A percentile compares a stretch with the other conserved stretches of the same genome.
phyloP scores from a whole-genome alignment of 2,888 invertebrate species.

The Pammene aurita region DNA sequence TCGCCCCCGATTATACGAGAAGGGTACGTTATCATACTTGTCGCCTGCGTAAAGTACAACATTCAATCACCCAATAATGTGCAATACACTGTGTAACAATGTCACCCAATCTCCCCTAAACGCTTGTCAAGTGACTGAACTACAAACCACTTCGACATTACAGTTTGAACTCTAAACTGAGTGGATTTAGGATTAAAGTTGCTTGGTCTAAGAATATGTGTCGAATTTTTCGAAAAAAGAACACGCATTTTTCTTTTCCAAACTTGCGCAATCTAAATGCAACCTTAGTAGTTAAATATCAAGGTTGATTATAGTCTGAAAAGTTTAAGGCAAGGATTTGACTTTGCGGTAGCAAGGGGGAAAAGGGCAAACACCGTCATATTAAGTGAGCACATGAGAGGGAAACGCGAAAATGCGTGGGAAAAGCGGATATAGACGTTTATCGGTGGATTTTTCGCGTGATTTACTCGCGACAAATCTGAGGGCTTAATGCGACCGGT shows the following conservation, averaged over 20 bases:
- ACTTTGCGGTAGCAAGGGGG: slow-evolving; percentile 63
- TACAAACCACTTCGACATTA: slow-evolving; percentile 36
- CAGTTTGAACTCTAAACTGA: slow-evolving; percentile 48
- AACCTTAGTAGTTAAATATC: slow-evolving; percentile 40
- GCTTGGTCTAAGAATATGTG: slow-evolving; percentile 39
- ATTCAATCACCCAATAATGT: slow-evolving; percentile 83
- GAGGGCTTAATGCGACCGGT: slow-evolving; percentile 67
- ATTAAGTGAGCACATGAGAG: slow-evolving; percentile 84
- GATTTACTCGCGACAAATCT: slow-evolving; percentile 81
- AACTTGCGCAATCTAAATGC: neutral
- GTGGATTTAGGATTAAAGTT: neutral
- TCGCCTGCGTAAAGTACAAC: slow-evolving; percentile 73
- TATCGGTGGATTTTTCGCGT: slow-evolving; percentile 81
- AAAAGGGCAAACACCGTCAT: slow-evolving; percentile 81
- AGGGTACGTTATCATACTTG: slow-evolving; percentile 79
- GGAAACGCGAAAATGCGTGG: slow-evolving; percentile 82
- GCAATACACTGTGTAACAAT: slow-evolving; percentile 82
- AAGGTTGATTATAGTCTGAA: slow-evolving; percentile 48
- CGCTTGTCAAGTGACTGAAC: slow-evolving; percentile 51
- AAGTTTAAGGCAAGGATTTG: slow-evolving; percentile 48
- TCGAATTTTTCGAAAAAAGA: slow-evolving; percentile 61
- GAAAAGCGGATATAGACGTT: slow-evolving; percentile 83
- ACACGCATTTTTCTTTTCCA: slow-evolving; percentile 64
- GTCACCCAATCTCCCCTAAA: slow-evolving; percentile 70
- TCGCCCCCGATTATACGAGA: slow-evolving; percentile 56